Evolutionary conservation across 1,140 invertebrate genomes (phyloP).

Genomic region (Anoplolepis gracilipes): DNA sequence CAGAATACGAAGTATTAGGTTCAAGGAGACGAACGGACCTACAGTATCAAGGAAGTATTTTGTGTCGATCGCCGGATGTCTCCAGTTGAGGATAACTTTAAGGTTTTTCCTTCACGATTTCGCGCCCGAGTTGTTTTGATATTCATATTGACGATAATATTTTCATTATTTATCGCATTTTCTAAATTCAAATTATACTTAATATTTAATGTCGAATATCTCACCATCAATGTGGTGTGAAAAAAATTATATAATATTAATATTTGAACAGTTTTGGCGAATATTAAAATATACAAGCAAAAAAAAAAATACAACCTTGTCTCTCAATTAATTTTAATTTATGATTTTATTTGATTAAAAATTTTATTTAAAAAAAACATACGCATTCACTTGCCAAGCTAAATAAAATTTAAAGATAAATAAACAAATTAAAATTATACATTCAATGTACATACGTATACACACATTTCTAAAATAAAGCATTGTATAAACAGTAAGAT

Average conservation of each 20-base stretch:
- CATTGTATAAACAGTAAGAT: background rate
- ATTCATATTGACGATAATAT: slow-evolving; percentile 39
- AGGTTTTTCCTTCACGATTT: slow-evolving; percentile 36
- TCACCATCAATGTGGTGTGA: background rate
- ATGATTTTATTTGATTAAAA: background rate
- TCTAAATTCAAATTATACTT: background rate
- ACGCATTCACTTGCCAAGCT: background rate
- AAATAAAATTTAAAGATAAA: background rate
- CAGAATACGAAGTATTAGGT: slow-evolving; percentile 19
- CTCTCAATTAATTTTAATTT: background rate
- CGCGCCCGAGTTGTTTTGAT: background rate
- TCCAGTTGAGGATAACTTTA: slow-evolving; percentile 71
- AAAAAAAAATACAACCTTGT: background rate
- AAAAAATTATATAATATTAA: background rate
- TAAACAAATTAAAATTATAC: no score
- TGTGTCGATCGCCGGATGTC: slow-evolving; percentile 79
- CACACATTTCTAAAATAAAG: background rate
- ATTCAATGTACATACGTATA: no score
- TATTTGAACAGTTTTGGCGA: background rate
- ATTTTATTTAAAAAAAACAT: background rate
- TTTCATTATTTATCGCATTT: background rate
- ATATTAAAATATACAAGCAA: background rate
- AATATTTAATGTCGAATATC: background rate
- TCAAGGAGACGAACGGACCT: slow-evolving; percentile 43
- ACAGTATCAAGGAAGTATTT: slow-evolving; percentile 75